Evolutionary conservation across 2,113 vertebrate species (phyloP), one percentile per base, ranked within the genome.

Genomic region (Mesitornis unicolor): DNA sequence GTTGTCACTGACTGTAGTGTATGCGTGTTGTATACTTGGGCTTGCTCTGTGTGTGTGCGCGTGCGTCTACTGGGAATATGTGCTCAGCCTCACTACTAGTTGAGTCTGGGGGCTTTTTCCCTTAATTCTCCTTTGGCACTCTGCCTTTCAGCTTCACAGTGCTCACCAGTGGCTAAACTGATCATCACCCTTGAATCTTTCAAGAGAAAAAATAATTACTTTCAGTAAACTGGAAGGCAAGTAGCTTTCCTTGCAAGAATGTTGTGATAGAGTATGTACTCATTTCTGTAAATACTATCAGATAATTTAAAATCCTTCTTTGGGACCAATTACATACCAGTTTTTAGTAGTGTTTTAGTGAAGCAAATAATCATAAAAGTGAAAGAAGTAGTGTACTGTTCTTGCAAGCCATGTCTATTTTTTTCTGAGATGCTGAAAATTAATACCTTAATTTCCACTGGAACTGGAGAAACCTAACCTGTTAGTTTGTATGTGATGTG

Each of bases 11-110:
- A 4, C 47, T 87, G 7, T 76, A 9, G 24, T 51, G 28, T 42
- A 3, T 42, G 13, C 14, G 14, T 69, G 28, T 70, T 47, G 14
- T 16, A 7, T 36, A 26, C 0, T 1, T 15, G 8, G 36, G 17
- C 21, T 24, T 17, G 9, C 3, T 69, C 22, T 56, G 15, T 43
- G 20, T 14, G 3, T 75, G 26, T 42, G 15, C 33, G 20, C 24
- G 18, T 16, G 18, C 45, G 7, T 51, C 42, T 56, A 2, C 33
- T 47, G n/a, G 29, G 25, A 59, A 17, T 61, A 47, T 3, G 5
- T n/a, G n/a, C 38, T 69, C 14, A 40, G 31, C 36, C 50, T 51
- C 36, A 10, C 50, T 38, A 8, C 36, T 21, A 4, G 26, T 45
- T 65, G 16, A 43, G 4, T 45, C 33, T 38, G 20, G 16, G 24